Evolutionary conservation across 2,888 invertebrate species (phyloP).

Genomic region (Xestia sexstrigata): DNA sequence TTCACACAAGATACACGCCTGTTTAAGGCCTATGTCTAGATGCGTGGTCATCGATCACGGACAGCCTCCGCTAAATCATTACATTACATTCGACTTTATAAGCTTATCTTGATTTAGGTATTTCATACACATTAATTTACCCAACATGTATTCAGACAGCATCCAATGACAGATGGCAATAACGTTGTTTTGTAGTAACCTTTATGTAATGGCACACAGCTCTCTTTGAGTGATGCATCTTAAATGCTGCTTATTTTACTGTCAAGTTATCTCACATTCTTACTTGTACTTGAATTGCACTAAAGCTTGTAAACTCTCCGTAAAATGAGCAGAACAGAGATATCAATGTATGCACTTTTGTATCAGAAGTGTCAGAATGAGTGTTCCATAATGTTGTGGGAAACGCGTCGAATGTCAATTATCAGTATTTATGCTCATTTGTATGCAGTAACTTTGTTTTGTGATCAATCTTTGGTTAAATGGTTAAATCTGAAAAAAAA

Average conservation of each 20-base stretch:
- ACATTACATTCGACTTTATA: constrained; percentile 47
- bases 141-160: constrained; percentile 32
- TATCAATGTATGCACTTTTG: constrained; percentile 21
- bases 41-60: constrained; percentile 52
- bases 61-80: constrained; percentile 45
- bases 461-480: constrained; percentile 70
- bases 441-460: constrained; percentile 66
- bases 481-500: too few species aligned
- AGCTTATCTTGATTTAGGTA: constrained; percentile 55
- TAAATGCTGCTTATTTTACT: constrained; percentile 40
- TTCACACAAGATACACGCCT: constrained; percentile 43
- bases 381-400: constrained; percentile 17
- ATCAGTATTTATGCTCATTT: constrained; percentile 71
- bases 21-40: constrained; percentile 36
- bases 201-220: constrained; percentile 57
- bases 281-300: constrained; percentile 52
- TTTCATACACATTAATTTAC: constrained; percentile 49
- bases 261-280: constrained; percentile 23
- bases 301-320: constrained; percentile 36
- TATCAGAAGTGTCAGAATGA: constrained; percentile 22
- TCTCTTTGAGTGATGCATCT: constrained; percentile 19
- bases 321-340: constrained; percentile 50
- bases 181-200: constrained; percentile 21
- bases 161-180: constrained; percentile 40
- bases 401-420: constrained; percentile 32